These are phyloP conservation scores for Parambassis ranga DNA, from an alignment of 2,797 vertebrate genomes.

Conservation along the genomic window DNA sequence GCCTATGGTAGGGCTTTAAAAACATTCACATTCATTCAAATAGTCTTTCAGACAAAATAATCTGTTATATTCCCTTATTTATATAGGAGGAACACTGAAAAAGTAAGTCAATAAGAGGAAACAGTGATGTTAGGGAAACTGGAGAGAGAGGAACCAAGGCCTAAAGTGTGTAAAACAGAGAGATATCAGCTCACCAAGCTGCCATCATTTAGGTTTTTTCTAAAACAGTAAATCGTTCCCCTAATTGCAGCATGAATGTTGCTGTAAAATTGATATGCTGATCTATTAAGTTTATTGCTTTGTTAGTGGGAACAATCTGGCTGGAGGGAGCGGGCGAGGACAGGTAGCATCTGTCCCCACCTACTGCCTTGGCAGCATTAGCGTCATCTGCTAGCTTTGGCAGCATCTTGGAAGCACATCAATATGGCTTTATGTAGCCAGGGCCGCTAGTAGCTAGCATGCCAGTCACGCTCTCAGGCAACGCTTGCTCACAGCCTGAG, in stretches of 20 bases:
- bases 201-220: constrained; percentile 8
- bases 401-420: constrained; percentile 82
- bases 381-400: constrained; percentile 84
- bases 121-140: not conserved
- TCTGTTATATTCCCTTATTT: too few relatives aligned
- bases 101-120: not conserved
- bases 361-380: constrained; percentile 83
- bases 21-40: not conserved
- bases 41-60: not conserved
- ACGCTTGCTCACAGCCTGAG: constrained; percentile 68
- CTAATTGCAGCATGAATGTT: constrained; percentile 71
- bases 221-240: constrained; percentile 49
- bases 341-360: constrained; percentile 88
- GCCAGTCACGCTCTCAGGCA: constrained; percentile 81
- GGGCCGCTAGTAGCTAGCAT: constrained; percentile 77
- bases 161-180: not conserved
- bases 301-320: constrained; percentile 82
- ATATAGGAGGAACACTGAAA: not conserved
- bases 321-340: constrained; percentile 76
- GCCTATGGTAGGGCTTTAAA: not conserved
- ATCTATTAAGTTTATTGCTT: constrained; percentile 82
- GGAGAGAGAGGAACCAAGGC: not conserved
- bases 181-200: not conserved
- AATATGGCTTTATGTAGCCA: constrained; percentile 84
- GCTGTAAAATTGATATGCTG: constrained; percentile 73